Conservation (phyloP, 2,888 invertebrate species). For the Mythimna vitellina region DNA sequence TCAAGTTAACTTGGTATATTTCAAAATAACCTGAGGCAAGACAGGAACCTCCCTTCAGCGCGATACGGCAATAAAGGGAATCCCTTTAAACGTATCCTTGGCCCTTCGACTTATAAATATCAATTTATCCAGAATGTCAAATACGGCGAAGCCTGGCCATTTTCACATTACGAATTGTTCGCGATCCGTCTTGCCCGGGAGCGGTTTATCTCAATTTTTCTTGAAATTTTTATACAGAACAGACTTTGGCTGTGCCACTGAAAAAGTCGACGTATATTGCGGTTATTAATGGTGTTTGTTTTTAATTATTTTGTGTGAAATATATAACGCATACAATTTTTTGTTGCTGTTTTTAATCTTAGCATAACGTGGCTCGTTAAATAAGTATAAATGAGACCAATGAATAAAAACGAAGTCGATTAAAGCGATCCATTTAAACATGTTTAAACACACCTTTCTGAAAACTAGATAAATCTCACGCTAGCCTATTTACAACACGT, state of each 20-base stretch:
- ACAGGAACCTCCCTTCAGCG: conserved; percentile 86
- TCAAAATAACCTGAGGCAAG: conserved; percentile 87
- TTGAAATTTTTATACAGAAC: conserved; percentile 69
- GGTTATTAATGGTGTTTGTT: conserved; percentile 67
- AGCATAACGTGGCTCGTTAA: neutral
- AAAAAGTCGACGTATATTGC: conserved; percentile 65
- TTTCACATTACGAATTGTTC: conserved; percentile 86
- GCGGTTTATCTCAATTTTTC: conserved; percentile 81
- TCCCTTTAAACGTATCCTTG: conserved; percentile 88
- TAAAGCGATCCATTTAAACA: neutral
- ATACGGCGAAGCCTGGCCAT: conserved; percentile 85
- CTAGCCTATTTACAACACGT: conserved; percentile 63
- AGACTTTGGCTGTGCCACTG: conserved; percentile 60
- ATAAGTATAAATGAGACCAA: neutral
- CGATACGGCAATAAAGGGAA: conserved; percentile 89
- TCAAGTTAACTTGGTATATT: conserved; percentile 88
- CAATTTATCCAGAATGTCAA: conserved; percentile 90
- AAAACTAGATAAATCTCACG: conserved; percentile 47
- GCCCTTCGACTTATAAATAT: conserved; percentile 90
- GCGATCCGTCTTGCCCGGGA: conserved; percentile 78
- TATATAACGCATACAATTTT: conserved; percentile 50
- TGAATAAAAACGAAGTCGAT: neutral
- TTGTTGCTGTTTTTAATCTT: conserved; percentile 23
- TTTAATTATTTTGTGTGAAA: conserved; percentile 68
- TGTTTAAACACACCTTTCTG: conserved; percentile 1